Base-by-base conservation (phyloP, 35 echinoderm and acorn worm genomes). In the Heliocidaris erythrogramma region DNA sequence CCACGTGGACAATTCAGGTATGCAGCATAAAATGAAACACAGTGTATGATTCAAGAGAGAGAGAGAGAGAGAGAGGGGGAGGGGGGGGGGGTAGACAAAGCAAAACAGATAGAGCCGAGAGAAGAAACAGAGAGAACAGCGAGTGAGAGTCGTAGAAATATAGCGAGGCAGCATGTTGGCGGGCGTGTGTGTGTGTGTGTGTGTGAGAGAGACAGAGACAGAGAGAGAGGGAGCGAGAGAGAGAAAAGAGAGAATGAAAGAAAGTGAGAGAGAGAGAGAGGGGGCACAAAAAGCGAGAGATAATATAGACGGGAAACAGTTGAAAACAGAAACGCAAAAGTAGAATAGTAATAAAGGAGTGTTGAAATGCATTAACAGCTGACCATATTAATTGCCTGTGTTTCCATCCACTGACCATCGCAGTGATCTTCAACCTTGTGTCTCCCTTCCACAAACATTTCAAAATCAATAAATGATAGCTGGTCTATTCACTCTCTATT, bases 401-500 rank as follows among this genome's bases (percentile, higher is more conserved):
- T 78, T 78, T 78, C 65, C 65, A 78, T 78, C 27, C 65, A 78
- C 65, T 78, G 65, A 78, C 65, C 65, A 24, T 27, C 65, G 5
- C 27, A 21, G 21, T 78, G 65, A 78, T 78, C 65, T 78, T 78
- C 65, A 78, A 78, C 65, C 65, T 78, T 78, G 65, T 78, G 18
- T 78, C 65, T 6, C 65, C 65, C 65, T n/a, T 78, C 21, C 8
- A 78, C 27, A 78, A 78, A 78, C 65, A 78, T 78, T 18, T 78
- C 27, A 78, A 78, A 78, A 78, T 78, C 65, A 78, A 78, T 78
- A 78, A 17, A 78, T 78, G 65, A 78, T 78, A 78, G 65, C 65
- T 78, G 18, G 65, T n/a, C 65, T 78, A 78, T 78, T 78, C 21
- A 78, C 65, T 24, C 18, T 27, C 21, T 78, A 78, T 78, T 78